These are phyloP conservation scores for Macropus fuliginosus DNA, from an alignment of 2,797 vertebrate genomes.

Conservation along the genomic window DNA sequence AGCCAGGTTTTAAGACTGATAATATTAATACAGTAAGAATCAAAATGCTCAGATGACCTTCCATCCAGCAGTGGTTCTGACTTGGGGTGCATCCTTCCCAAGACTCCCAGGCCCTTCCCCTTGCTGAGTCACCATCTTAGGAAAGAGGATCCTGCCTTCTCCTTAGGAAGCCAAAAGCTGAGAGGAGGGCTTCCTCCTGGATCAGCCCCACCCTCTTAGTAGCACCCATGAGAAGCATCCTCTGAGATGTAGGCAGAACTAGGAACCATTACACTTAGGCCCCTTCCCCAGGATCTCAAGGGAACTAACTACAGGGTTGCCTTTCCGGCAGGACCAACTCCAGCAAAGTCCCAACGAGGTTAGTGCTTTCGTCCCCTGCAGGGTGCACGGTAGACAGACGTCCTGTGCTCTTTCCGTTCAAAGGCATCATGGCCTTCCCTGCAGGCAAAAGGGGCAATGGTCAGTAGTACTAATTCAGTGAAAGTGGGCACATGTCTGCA, in stretches of 20 bases:
- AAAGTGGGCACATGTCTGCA: too few relatives aligned
- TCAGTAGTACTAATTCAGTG: background rate
- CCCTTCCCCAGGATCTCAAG: constrained; percentile 39
- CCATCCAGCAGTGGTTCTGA: background rate
- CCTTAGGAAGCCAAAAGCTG: background rate
- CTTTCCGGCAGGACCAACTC: background rate
- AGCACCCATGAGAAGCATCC: background rate
- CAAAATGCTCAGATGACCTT: background rate
- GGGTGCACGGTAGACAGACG: constrained; percentile 88
- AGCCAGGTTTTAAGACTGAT: constrained; percentile 1
- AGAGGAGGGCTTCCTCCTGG: background rate
- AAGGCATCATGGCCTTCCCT: constrained; percentile 97
- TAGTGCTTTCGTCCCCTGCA: constrained; percentile 78
- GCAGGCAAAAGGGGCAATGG: constrained; percentile 47
- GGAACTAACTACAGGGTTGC: background rate
- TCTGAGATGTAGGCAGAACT: constrained; percentile 43
- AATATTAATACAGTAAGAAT: background rate
- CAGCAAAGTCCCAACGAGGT: background rate
- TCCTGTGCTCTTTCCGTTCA: constrained; percentile 93
- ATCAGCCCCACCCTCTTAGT: background rate
- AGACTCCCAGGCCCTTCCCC: background rate
- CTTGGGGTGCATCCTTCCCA: background rate
- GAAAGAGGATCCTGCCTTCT: constrained; percentile 29
- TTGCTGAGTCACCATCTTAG: background rate
- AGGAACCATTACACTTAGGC: background rate